Conservation (phyloP, 2,888 invertebrate genomes). For the Autographa gamma region DNA sequence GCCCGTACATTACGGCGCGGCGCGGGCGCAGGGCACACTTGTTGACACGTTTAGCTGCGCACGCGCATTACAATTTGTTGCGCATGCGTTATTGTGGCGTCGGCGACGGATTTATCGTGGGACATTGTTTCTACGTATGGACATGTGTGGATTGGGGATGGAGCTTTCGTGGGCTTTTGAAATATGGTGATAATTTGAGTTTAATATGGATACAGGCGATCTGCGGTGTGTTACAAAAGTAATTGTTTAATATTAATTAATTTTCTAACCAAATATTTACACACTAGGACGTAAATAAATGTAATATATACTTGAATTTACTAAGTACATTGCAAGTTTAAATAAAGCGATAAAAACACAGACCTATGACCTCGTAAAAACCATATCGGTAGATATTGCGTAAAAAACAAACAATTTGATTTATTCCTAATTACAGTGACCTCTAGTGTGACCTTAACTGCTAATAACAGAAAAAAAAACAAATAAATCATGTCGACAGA, state of each 20-base stretch:
- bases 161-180: background rate
- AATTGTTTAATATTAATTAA: no score
- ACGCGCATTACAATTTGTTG: conserved; percentile 66
- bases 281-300: background rate
- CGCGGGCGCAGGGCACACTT: conserved; percentile 44
- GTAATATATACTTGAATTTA: background rate
- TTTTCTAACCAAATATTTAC: no score
- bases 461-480: conserved; percentile 31
- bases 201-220: background rate
- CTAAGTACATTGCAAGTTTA: background rate
- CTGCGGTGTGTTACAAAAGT: no score
- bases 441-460: conserved; percentile 42
- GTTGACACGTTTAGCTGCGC: conserved; percentile 64
- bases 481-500: conserved; percentile 42
- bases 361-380: conserved; percentile 19
- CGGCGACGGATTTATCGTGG: conserved; percentile 72
- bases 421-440: conserved; percentile 50
- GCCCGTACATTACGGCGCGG: conserved; percentile 21
- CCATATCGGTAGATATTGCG: conserved; percentile 8
- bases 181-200: conserved; percentile 9
- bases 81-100: conserved; percentile 51
- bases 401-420: conserved; percentile 32
- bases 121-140: conserved; percentile 63
- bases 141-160: conserved; percentile 47
- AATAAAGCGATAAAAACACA: conserved; percentile 20